Evolutionary conservation across 2,113 vertebrate species (phyloP).

Genomic region (Phasianus colchicus): DNA sequence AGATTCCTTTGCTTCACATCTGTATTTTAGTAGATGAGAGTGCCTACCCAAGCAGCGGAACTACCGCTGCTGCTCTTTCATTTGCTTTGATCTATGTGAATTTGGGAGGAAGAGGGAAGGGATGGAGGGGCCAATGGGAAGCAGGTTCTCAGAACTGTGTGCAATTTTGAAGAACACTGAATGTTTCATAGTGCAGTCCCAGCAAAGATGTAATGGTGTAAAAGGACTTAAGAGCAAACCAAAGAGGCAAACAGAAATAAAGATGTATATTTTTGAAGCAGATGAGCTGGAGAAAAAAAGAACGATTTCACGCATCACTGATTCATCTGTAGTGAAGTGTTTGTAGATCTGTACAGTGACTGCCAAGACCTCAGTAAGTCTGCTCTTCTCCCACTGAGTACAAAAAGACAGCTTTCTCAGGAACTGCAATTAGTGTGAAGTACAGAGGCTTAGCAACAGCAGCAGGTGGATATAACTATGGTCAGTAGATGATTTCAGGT

Average conservation of each 20-base stretch:
- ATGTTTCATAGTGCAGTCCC: background rate
- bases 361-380: background rate
- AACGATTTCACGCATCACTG: background rate
- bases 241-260: background rate
- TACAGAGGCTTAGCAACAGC: background rate
- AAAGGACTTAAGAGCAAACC: background rate
- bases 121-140: background rate
- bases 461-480: background rate
- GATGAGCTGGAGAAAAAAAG: background rate
- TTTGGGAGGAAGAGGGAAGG: fast-evolving
- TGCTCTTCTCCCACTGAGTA: background rate
- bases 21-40: slow-evolving; percentile 54
- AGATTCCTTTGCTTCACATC: slow-evolving; percentile 37
- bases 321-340: background rate
- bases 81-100: slow-evolving; percentile 12
- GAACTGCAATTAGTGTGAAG: background rate
- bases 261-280: background rate
- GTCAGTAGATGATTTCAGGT: background rate
- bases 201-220: background rate
- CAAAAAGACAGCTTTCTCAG: background rate
- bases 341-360: background rate
- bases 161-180: background rate
- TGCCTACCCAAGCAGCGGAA: slow-evolving; percentile 47
- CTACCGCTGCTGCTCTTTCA: slow-evolving; percentile 29
- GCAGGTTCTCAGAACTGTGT: background rate